Base-by-base conservation (phyloP, 2,888 invertebrate genomes). In the Ichneumoninae sp. region DNA sequence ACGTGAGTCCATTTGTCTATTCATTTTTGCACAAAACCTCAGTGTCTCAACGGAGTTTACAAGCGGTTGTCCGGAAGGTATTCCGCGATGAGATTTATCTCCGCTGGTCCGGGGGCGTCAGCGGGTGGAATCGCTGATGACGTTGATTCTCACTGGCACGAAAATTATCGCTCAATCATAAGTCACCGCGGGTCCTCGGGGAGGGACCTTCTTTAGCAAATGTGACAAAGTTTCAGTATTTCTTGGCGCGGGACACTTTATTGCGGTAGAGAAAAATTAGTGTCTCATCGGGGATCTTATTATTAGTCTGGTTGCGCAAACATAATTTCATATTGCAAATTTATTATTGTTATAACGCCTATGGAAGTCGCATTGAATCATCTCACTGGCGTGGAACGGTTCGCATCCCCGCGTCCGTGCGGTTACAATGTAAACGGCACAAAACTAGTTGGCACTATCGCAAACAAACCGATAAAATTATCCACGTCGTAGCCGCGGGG, bases 401-500 rank as follows among this genome's bases (percentile, higher is more conserved):
- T 70, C 22, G 8, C 36, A 63, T 33, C 13, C 13, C 30, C 5
- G 60, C 60, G 16, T 40, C 6, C 2, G 30, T 52, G 40, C 36
- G 19, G n/a, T 54, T 33, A 66, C 71, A 75, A 74, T 80, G 44
- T 63, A 69, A 74, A 68, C 50, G 75, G 70, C 79, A 75, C 79
- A 65, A 76, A 83, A 63, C 6, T 57, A 19, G 79, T 75, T 83
- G 83, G 83, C 83, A 79, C 47, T 75, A 83, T 76, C 66, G 75
- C 83, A 75, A 83, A 80, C 79, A 79, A 75, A 30, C 83, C 26
- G 66, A 79, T 80, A 80, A 83, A 83, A 75, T 83, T 83, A 83
- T 66, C 70, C 75, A n/a, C 52, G 71, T 76, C 83, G 83, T 79
- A 16, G 3, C 75, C 70, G 79, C 30, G 60, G 16, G 60, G 30